Base-by-base conservation (phyloP, 2,888 invertebrate species). In the Tridacna gigas region DNA sequence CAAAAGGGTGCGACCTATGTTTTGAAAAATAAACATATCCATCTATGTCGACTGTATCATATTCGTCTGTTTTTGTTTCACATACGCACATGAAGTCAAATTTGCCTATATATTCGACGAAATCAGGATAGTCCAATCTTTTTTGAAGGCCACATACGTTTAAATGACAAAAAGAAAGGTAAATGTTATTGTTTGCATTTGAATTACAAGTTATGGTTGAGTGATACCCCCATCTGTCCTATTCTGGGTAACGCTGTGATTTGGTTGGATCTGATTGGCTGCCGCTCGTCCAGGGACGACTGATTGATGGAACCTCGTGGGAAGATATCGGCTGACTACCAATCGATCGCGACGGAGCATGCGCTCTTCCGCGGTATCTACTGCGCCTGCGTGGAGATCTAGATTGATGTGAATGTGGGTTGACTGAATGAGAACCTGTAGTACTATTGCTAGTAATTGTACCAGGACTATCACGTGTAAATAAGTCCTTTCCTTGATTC, bases 81-180 rank as follows among this genome's bases (percentile, higher is more conserved):
- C 13, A 37, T 26, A 69, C 37, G 28, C 69, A 26, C 22, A 69
- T 15, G 15, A 69, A 13, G 37, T 69, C 69, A 37, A 28, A 69
- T 20, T 26, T 37, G 37, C 28, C 28, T 13, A 69, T 22, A 37
- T 26, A 37, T 20, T 69, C 69, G 28, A 26, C 28, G 13, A 69
- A 37, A n/a, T 69, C 69, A 20, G 69, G 69, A 37, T 69, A 69
- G 11, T 22, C 28, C 28, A 69, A 45, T n/a, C 22, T 69, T 20
- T 18, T 20, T 65, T 65, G 18, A 15, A 65, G n/a, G 22, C 66
- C 66, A 65, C 66, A 65, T 25, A 65, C 66, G 26, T 65, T 65
- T 25, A 65, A n/a, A 18, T 20, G n/a, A n/a, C 18, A 18, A 56
- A n/a, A 56, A 9, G n/a, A 56, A 18, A 56, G 20, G 18, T n/a